Evolutionary conservation across 1,140 invertebrate species (phyloP), one percentile per base, ranked within the genome.

Genomic region (Lepidotrigona ventralis): DNA sequence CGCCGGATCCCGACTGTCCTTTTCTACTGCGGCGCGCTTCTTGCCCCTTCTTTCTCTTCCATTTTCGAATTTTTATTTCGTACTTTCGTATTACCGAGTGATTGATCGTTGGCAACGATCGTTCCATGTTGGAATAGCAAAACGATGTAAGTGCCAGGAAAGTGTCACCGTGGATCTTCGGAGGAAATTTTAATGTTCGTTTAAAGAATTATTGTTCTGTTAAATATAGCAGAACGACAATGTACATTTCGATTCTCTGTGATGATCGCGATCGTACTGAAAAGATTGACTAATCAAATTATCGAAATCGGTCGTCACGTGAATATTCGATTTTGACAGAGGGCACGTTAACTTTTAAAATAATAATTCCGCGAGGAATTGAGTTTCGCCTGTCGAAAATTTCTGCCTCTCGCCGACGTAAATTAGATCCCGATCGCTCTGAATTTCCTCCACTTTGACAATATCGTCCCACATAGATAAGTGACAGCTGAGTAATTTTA

Each of bases 281-380:
- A 68, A 53, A 51, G 4, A 2, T 70, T 39, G 0, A 3, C 51
- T 70, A 29, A 72, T 33, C 15, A 29, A 8, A 70, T 60, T 46
- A 46, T 19, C 2, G 19, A 79, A 60, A 33, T 63, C 39, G 26
- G 5, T n/a, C n/a, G 54, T 11, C 70, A 33, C 23, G 46, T 51
- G 54, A 53, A 54, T 11, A 84, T 69, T 19, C 66, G 64, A 86
- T 77, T 71, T 71, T 26, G 14, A 53, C 54, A 46, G 58, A 64
- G 29, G 23, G 14, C 19, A 23, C 15, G 4, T 5, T n/a, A n/a
- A 63, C 56, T 72, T 83, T 86, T 39, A 56, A 58, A 64, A 58
- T 86, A 79, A 86, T 83, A 79, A 60, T 56, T 17, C 26, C 9
- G 9, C 33, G 2, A 64, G 5, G 17, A 17, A 58, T 58, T 9